Evolutionary conservation across 2,797 vertebrate genomes (phyloP).

Genomic region (Hippocampus kuda): DNA sequence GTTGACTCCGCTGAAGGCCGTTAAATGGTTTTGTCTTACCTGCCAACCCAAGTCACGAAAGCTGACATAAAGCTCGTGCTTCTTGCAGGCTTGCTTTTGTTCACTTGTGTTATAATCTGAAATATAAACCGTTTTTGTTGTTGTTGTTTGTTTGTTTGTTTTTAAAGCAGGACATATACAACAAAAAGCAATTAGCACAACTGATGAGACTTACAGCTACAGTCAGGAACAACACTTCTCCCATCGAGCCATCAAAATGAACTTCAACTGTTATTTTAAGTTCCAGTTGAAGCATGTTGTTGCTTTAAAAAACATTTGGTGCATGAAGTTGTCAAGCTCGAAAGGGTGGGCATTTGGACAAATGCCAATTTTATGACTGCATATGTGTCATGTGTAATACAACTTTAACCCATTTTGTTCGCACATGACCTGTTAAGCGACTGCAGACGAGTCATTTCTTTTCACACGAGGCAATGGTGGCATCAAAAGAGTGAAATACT

Average conservation of each 20-base stretch:
- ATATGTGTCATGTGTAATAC: too few relatives aligned
- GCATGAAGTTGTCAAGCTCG: neutral
- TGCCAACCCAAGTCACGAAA: constrained; percentile 98
- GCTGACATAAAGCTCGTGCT: constrained; percentile 98
- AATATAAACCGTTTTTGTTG: constrained; percentile 8
- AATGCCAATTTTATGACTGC: too few relatives aligned
- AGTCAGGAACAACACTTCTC: neutral
- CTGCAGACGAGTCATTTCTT: too few relatives aligned
- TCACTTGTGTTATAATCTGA: constrained; percentile 94
- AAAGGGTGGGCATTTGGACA: neutral
- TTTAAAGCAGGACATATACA: neutral
- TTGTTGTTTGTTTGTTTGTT: too few relatives aligned
- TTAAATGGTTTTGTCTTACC: constrained; percentile 61
- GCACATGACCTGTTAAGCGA: too few relatives aligned
- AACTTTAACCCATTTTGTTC: too few relatives aligned
- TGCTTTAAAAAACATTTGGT: neutral
- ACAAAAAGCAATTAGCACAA: neutral
- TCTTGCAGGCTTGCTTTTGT: constrained; percentile 98
- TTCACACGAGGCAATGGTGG: too few relatives aligned
- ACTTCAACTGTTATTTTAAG: neutral
- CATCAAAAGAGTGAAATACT: too few relatives aligned
- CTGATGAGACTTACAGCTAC: too few relatives aligned
- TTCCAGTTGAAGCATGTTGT: neutral
- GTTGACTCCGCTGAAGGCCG: neutral
- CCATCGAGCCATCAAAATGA: neutral